Evolutionary conservation across 2,888 invertebrate genomes (phyloP).

Genomic region (Monoplex corrugatus): DNA sequence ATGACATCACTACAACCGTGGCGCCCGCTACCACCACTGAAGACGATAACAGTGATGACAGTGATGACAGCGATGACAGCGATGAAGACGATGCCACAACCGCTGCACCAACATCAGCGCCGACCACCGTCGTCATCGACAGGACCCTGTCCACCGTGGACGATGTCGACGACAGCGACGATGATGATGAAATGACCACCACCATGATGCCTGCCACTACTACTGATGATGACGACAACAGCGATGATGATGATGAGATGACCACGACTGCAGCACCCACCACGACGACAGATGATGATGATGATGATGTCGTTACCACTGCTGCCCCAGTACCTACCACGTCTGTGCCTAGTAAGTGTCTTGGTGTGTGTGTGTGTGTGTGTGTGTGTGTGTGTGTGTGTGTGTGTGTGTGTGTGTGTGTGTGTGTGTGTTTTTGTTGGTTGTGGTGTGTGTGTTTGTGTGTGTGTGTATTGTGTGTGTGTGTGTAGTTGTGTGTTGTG

Average conservation of each 20-base stretch:
- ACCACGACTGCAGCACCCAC: not conserved
- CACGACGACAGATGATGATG: not conserved
- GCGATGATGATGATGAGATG: no score
- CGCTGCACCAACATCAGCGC: no score
- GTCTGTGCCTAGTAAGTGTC: not conserved
- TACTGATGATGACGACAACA: no score
- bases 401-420: no score
- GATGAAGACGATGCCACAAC: not conserved
- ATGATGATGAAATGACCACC: not conserved
- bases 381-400: no score
- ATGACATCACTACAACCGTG: not conserved
- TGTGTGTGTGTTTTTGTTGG: no score
- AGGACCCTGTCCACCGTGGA: not conserved
- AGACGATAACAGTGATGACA: not conserved
- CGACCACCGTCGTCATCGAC: not conserved
- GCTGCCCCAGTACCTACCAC: not conserved
- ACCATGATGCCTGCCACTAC: not conserved
- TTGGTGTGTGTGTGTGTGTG: not conserved
- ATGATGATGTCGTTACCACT: not conserved
- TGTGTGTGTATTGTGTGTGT: not conserved
- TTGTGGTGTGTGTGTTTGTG: not conserved
- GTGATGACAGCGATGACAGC: not conserved
- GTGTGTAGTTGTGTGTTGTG: not conserved
- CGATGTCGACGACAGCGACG: constrained; percentile 15
- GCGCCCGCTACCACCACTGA: not conserved